Percentiles rank a stretch among this genome's conserved stretches.
Evolutionary conservation across 1,140 invertebrate genomes (phyloP).

Genomic region (Ceratitis capitata): DNA sequence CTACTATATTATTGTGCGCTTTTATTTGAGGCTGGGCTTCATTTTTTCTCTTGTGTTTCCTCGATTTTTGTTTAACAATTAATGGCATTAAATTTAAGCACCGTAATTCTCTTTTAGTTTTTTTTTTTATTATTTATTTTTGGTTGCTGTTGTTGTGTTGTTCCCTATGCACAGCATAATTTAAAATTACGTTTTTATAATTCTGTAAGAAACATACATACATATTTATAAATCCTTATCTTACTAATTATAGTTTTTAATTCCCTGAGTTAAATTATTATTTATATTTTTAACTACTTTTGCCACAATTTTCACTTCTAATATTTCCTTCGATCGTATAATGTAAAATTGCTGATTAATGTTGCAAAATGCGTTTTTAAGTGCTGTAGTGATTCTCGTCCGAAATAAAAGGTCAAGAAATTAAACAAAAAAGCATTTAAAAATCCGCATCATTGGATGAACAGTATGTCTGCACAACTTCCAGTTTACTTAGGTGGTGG

Average conservation of each 20-base stretch:
- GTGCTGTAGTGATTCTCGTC: no score
- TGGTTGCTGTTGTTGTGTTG: background rate
- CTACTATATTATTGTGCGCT: background rate
- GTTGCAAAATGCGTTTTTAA: no score
- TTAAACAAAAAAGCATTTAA: no score
- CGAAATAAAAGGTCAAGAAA: no score
- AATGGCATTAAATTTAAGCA: background rate
- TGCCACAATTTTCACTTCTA: background rate
- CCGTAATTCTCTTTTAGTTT: background rate
- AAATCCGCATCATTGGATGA: no score
- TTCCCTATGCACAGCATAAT: background rate
- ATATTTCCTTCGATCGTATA: background rate
- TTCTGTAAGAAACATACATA: conserved; percentile 43
- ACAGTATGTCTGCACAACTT: no score
- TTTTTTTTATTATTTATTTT: conserved; percentile 39
- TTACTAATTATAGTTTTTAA: background rate
- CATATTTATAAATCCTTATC: conserved; percentile 1
- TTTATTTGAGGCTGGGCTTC: background rate
- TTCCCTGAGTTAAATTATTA: background rate
- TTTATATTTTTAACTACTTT: background rate
- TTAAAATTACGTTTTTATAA: conserved; percentile 34
- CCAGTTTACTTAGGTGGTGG: no score
- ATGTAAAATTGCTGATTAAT: no score
- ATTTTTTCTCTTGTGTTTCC: background rate
- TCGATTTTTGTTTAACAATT: background rate